These are phyloP conservation scores for Syngnathus typhle DNA, from an alignment of 2,113 vertebrate genomes.

Conservation along the genomic window DNA sequence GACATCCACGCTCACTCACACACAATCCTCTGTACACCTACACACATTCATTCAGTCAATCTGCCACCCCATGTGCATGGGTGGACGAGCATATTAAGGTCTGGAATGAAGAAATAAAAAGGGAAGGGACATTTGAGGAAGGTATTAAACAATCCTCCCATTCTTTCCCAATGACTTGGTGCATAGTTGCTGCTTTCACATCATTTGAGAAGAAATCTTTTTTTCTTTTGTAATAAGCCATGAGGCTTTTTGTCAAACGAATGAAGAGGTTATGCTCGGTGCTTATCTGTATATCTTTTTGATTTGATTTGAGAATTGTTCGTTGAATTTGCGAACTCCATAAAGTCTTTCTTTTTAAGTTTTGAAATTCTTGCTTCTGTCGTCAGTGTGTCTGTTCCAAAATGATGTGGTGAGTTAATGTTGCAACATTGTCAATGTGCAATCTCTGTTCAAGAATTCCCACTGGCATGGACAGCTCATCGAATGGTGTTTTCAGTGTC, in stretches of 20 bases:
- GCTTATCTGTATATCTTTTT: constrained; percentile 5
- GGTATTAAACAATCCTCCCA: constrained; percentile 39
- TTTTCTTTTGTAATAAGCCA: constrained; percentile 1
- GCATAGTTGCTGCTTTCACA: constrained; percentile 34
- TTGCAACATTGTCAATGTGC: constrained; percentile 27
- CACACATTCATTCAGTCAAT: constrained; percentile 25
- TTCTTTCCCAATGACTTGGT: constrained; percentile 40
- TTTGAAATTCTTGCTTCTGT: neutral
- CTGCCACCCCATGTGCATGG: constrained; percentile 31
- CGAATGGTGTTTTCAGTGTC: constrained; percentile 23
- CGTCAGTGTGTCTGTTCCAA: constrained; percentile 11
- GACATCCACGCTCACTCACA: constrained; percentile 41
- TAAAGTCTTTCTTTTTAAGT: neutral
- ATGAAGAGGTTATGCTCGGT: constrained; percentile 12
- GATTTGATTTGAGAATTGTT: constrained; percentile 3
- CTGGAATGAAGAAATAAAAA: constrained; percentile 49
- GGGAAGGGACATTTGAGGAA: constrained; percentile 32
- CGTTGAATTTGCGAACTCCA: neutral
- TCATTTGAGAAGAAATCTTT: constrained; percentile 15
- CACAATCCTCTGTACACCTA: constrained; percentile 7
- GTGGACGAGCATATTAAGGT: constrained; percentile 33
- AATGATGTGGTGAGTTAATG: constrained; percentile 21
- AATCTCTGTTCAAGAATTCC: constrained; percentile 25
- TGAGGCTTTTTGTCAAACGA: constrained; percentile 50
- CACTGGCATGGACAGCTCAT: constrained; percentile 12